phyloP scores from a whole-genome alignment of 2,113 vertebrate genomes.

The Elanus axillaris region DNA sequence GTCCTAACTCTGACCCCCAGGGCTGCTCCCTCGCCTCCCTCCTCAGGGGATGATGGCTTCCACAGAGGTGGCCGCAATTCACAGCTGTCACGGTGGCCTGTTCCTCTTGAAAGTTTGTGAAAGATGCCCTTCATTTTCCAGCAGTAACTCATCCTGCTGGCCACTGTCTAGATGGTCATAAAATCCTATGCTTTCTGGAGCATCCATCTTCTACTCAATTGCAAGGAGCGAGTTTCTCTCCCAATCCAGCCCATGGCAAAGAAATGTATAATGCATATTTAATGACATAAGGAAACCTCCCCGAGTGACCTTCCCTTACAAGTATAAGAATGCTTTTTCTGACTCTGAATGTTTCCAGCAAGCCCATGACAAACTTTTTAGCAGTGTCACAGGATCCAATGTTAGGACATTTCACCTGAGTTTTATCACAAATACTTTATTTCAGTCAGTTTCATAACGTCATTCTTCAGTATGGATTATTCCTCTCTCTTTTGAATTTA shows the following conservation, averaged over 20 bases:
- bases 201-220: neutral
- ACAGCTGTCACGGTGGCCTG: constrained; percentile 1
- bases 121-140: neutral
- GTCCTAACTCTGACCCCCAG: neutral
- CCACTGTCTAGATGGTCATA: neutral
- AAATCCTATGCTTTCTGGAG: neutral
- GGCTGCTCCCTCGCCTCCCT: neutral
- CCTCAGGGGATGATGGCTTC: neutral
- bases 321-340: neutral
- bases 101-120: neutral
- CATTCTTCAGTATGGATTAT: neutral
- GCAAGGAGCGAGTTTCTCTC: neutral
- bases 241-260: neutral
- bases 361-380: neutral
- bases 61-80: constrained; percentile 21
- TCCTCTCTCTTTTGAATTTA: neutral
- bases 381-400: neutral
- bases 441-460: neutral
- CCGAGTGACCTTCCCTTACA: fast-evolving
- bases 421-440: neutral
- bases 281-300: neutral
- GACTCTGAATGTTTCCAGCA: neutral
- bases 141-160: neutral
- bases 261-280: neutral
- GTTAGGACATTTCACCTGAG: neutral